Evolutionary conservation across 2,797 vertebrate genomes (phyloP).

Genomic region (Semotilus atromaculatus): DNA sequence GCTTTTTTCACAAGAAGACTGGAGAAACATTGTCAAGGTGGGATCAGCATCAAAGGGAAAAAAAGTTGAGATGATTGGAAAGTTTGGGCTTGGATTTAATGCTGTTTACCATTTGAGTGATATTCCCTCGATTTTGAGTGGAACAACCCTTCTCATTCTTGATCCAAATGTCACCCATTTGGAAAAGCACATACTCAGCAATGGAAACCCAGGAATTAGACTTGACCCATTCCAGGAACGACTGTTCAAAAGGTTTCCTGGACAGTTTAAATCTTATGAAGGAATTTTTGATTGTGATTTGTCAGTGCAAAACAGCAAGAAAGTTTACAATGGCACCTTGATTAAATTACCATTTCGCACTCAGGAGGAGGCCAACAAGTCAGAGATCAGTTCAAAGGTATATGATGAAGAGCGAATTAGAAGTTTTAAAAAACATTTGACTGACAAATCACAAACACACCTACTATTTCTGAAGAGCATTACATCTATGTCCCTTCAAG

Average conservation of each 20-base stretch:
- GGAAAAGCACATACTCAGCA: slow-evolving; percentile 77
- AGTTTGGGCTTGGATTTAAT: slow-evolving; percentile 88
- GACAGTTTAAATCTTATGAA: slow-evolving; percentile 82
- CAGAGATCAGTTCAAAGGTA: slow-evolving; percentile 79
- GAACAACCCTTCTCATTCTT: slow-evolving; percentile 80
- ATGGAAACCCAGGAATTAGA: slow-evolving; percentile 81
- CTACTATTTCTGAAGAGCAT: slow-evolving; percentile 84
- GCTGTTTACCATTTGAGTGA: slow-evolving; percentile 88
- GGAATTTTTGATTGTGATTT: slow-evolving; percentile 81
- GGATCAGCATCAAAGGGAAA: slow-evolving; percentile 84
- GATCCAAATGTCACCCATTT: slow-evolving; percentile 88
- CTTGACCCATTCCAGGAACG: slow-evolving; percentile 75
- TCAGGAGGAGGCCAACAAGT: slow-evolving; percentile 77
- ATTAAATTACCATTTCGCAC: slow-evolving; percentile 86
- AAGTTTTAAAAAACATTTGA: slow-evolving; percentile 73
- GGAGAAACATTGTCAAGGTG: slow-evolving; percentile 81
- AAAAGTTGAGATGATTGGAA: slow-evolving; percentile 80
- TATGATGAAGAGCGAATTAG: slow-evolving; percentile 71
- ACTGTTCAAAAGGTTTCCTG: slow-evolving; percentile 78
- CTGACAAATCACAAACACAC: slow-evolving; percentile 68
- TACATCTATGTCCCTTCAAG: slow-evolving; percentile 75
- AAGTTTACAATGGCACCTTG: slow-evolving; percentile 79
- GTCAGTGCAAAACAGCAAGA: slow-evolving; percentile 60
- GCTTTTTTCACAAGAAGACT: slow-evolving; percentile 81
- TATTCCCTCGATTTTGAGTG: slow-evolving; percentile 83